Evolutionary conservation across 1,140 invertebrate species (phyloP), one percentile per base, ranked within the genome.

Genomic region (Mactra quadrangularis): DNA sequence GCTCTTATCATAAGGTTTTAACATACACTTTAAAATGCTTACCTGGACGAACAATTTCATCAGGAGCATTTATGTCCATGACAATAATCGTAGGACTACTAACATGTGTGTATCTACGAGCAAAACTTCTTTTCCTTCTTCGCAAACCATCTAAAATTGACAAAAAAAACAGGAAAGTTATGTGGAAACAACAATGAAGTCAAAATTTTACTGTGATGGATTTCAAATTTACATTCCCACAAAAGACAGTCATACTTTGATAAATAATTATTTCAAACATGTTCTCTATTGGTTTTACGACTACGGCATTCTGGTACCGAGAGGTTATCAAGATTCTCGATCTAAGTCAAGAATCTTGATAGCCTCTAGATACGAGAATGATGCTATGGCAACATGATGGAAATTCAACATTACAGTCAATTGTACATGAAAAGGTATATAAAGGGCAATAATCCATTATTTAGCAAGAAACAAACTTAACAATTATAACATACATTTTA

Each of bases 41-140:
- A 33, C 13, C 27, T 53, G 68, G 47, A 33, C 47, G 27, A n/a
- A 71, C 47, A 22, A 66, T 27, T 25, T 47, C 62, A 38, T 41
- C 45, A 3, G 72, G 53, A 25, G 41, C 9, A 2, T 52, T 17
- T 1, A 53, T 31, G 25, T 66, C 77, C 53, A 78, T 78, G 31
- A 79, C 75, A 17, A 72, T 41, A 1, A 85, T 38, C 4, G 70
- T 64, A 6, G n/a, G 50, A 68, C 71, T 81, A n/a, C 33, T 38
- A 1, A 82, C 60, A 38, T 76, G 45, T 13, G 47, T 35, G 7
- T 35, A 4, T 19, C 41, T 47, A 9, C 15, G 27, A 0, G 52
- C 59, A 0, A 27, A 38, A 22, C 50, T 66, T 38, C 83, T 74
- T 3, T 57, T 74, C 15, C 75, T 52, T 17, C 85, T 59, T 1